phyloP scores from a whole-genome alignment of 2,797 vertebrate genomes.

The Clamator glandarius region DNA sequence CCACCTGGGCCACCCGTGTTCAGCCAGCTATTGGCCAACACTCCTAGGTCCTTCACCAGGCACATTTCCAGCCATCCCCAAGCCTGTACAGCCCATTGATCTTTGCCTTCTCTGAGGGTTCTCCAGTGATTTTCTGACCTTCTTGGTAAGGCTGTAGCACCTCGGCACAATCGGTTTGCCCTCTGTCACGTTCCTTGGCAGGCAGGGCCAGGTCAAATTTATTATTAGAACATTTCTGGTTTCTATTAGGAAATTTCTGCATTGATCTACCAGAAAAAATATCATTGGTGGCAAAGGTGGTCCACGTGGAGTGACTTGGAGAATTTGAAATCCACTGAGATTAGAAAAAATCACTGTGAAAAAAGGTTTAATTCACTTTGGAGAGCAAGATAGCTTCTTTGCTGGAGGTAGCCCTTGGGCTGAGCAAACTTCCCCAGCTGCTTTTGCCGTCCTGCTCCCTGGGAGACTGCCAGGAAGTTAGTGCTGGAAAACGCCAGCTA shows the following conservation, averaged over 20 bases:
- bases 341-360: background rate
- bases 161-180: rapidly evolving
- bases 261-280: background rate
- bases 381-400: background rate
- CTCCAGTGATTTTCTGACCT: background rate
- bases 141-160: background rate
- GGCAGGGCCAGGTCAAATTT: too few species aligned
- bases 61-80: too few species aligned
- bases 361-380: background rate
- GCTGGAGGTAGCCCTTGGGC: background rate
- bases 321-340: background rate
- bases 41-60: too few species aligned
- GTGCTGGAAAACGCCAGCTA: background rate
- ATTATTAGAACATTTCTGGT: background rate
- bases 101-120: background rate
- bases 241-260: background rate
- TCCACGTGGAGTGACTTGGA: background rate
- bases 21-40: too few species aligned
- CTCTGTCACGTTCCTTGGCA: rapidly evolving
- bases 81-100: too few species aligned
- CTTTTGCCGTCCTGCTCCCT: background rate
- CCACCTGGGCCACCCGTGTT: too few species aligned
- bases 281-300: background rate
- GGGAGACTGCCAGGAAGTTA: background rate
- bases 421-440: background rate